Evolutionary conservation across 1,140 invertebrate genomes (phyloP).

Genomic region (Orchesella cincta): DNA sequence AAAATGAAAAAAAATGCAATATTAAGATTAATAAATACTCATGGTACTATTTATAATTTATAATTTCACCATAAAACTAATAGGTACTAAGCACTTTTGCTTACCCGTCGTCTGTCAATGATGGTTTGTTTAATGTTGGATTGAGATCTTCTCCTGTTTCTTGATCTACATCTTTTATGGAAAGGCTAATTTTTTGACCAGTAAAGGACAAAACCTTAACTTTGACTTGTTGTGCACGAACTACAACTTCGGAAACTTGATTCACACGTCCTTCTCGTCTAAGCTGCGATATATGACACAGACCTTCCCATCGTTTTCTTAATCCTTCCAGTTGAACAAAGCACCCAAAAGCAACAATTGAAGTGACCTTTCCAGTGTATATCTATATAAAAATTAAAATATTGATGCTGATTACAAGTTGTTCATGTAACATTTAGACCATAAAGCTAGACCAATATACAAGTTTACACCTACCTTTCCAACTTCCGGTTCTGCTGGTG

Average conservation of each 20-base stretch:
- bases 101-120: not conserved
- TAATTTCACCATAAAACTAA: not conserved
- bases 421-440: not conserved
- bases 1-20: too few relatives aligned
- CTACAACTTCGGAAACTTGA: conserved; percentile 91
- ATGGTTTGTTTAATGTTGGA: conserved; percentile 63
- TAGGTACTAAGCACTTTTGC: too few relatives aligned
- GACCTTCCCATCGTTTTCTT: conserved; percentile 81
- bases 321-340: conserved; percentile 95
- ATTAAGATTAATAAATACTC: not conserved
- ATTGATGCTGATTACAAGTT: conserved; percentile 4
- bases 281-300: conserved; percentile 97
- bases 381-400: conserved; percentile 63
- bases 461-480: conserved; percentile 56
- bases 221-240: conserved; percentile 86
- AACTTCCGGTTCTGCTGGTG: conserved; percentile 59
- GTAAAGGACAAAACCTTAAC: conserved; percentile 87
- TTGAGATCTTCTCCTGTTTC: conserved; percentile 92
- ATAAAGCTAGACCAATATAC: not conserved
- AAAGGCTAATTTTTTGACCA: conserved; percentile 92
- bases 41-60: not conserved
- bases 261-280: conserved; percentile 89
- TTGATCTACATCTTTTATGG: conserved; percentile 99
- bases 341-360: conserved; percentile 95
- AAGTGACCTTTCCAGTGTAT: conserved; percentile 91